A percentile compares a stretch with the other conserved stretches of the same genome.
Evolutionary conservation across 2,888 invertebrate genomes (phyloP).

Genomic region (Allacma fusca): DNA sequence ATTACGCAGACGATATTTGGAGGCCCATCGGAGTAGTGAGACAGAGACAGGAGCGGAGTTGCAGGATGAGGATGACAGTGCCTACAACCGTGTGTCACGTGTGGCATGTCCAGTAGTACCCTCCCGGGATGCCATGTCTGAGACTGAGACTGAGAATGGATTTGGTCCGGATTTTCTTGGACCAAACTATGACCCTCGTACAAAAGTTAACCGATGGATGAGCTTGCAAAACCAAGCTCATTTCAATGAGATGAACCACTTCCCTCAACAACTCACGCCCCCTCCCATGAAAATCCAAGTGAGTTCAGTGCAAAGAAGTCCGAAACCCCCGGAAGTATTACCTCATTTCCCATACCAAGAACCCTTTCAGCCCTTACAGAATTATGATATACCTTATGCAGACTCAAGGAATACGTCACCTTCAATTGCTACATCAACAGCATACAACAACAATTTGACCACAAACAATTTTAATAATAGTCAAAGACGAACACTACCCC

Average conservation of each 20-base stretch:
- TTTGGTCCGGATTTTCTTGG: constrained; percentile 60
- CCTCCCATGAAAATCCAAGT: constrained; percentile 53
- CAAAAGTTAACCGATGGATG: constrained; percentile 61
- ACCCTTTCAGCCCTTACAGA: constrained; percentile 53
- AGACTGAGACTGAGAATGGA: constrained; percentile 60
- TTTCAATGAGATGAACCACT: constrained; percentile 5
- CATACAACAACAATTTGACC: constrained; percentile 41
- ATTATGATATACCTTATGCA: constrained; percentile 56
- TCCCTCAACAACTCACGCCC: constrained; percentile 35
- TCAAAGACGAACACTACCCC: constrained; percentile 28
- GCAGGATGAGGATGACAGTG: constrained; percentile 36
- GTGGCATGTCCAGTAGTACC: constrained; percentile 2
- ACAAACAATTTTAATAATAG: constrained; percentile 41
- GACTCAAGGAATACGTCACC: constrained; percentile 59
- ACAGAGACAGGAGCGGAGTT: constrained; percentile 11
- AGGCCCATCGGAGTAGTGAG: constrained; percentile 29
- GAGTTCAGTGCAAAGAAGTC: constrained; percentile 48
- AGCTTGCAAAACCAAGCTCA: constrained; percentile 49
- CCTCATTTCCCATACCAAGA: constrained; percentile 56
- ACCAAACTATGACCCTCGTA: constrained; percentile 58
- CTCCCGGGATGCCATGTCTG: constrained; percentile 56
- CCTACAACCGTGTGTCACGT: constrained; percentile 22
- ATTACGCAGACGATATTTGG: constrained; percentile 51
- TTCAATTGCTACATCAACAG: constrained; percentile 41
- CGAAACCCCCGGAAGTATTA: constrained; percentile 34